Evolutionary conservation across 1,140 invertebrate genomes (phyloP).

Genomic region (Aphidius gifuensis): DNA sequence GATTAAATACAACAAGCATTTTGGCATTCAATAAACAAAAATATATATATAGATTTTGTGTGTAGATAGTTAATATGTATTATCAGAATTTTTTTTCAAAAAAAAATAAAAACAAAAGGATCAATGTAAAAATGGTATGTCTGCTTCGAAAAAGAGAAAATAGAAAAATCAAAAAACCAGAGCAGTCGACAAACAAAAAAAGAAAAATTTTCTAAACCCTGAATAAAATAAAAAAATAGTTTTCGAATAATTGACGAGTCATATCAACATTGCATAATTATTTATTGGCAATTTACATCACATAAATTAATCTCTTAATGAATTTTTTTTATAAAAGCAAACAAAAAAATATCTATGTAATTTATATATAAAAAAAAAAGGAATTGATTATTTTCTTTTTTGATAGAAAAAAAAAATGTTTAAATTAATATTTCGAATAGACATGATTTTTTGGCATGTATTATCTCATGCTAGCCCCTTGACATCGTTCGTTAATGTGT

Average conservation of each 20-base stretch:
- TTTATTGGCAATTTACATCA: conserved; percentile 2
- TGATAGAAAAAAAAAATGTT: too few species aligned
- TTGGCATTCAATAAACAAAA: conserved; percentile 33
- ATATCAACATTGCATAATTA: background rate
- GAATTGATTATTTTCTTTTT: background rate
- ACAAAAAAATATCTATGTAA: background rate
- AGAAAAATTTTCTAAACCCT: too few species aligned
- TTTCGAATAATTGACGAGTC: background rate
- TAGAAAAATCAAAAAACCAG: too few species aligned
- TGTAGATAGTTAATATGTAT: conserved; percentile 30
- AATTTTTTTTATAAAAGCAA: conserved; percentile 1
- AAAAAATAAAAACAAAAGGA: conserved; percentile 29
- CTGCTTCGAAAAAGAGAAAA: too few species aligned
- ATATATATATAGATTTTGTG: conserved; percentile 27
- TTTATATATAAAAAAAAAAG: background rate
- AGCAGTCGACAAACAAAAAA: too few species aligned
- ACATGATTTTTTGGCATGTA: too few species aligned
- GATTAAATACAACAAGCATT: conserved; percentile 32
- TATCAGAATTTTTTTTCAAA: conserved; percentile 34
- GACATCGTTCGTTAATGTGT: conserved; percentile 11
- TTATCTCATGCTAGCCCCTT: background rate
- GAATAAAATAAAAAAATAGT: background rate
- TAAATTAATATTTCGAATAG: too few species aligned
- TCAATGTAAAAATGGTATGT: too few species aligned
- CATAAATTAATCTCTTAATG: conserved; percentile 30